phyloP scores from a whole-genome alignment of 2,888 invertebrate genomes.

The Kryphioiulus occultus region DNA sequence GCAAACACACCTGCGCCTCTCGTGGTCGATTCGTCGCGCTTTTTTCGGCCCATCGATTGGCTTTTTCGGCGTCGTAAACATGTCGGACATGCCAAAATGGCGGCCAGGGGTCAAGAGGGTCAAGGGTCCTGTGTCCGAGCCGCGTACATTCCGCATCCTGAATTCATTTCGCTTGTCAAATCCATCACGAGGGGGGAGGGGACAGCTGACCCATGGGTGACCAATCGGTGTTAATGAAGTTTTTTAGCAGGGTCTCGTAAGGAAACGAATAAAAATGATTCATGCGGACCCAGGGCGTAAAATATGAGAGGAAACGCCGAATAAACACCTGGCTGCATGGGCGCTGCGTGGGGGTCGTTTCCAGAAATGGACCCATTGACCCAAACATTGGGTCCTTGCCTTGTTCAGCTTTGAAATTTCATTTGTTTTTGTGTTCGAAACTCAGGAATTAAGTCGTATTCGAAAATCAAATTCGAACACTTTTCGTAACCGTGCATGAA shows the following conservation, averaged over 20 bases:
- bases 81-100: not conserved
- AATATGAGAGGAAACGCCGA: not conserved
- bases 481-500: no score
- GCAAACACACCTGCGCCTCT: not conserved
- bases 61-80: not conserved
- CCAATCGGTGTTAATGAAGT: not conserved
- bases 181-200: not conserved
- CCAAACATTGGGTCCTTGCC: no score
- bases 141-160: not conserved
- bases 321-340: not conserved
- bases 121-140: not conserved
- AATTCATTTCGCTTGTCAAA: not conserved
- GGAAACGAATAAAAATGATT: constrained; percentile 2
- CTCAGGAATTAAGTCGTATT: no score
- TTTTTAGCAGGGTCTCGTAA: not conserved
- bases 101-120: not conserved
- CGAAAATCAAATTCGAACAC: no score
- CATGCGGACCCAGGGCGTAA: not conserved
- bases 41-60: not conserved
- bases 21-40: not conserved
- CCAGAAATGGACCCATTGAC: no score
- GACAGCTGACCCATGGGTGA: not conserved
- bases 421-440: no score
- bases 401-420: no score
- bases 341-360: no score